phyloP scores from a whole-genome alignment of 1,140 invertebrate species.

The Gonioctena quinquepunctata region DNA sequence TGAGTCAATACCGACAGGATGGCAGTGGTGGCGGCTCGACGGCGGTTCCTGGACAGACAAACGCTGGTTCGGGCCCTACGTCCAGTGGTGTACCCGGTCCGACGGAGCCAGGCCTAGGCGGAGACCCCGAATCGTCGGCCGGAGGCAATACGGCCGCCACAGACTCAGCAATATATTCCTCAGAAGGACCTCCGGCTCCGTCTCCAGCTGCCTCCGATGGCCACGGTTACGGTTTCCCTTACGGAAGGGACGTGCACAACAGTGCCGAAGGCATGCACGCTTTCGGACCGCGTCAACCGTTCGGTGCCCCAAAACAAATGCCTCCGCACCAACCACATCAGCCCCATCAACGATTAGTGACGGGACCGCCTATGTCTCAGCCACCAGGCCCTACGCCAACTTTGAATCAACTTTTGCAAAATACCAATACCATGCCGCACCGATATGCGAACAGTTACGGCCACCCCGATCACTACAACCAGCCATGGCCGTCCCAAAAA shows the following conservation, averaged over 20 bases:
- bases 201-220: slow-evolving; percentile 38
- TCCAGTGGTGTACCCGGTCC: slow-evolving; percentile 30
- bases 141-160: slow-evolving; percentile 19
- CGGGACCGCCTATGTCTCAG: slow-evolving; percentile 71
- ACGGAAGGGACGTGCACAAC: slow-evolving; percentile 47
- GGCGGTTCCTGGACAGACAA: slow-evolving; percentile 27
- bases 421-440: slow-evolving; percentile 46
- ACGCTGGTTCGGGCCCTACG: slow-evolving; percentile 34
- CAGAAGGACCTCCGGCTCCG: slow-evolving; percentile 25
- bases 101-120: slow-evolving; percentile 21
- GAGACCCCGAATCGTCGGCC: slow-evolving; percentile 23
- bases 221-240: slow-evolving; percentile 47
- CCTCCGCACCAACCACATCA: slow-evolving; percentile 41
- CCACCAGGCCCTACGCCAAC: slow-evolving; percentile 88
- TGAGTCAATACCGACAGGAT: slow-evolving; percentile 56
- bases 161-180: slow-evolving; percentile 31
- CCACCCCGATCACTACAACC: slow-evolving; percentile 49
- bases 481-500: slow-evolving; percentile 50
- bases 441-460: slow-evolving; percentile 52
- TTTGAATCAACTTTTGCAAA: slow-evolving; percentile 75
- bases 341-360: slow-evolving; percentile 62
- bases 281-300: slow-evolving; percentile 50
- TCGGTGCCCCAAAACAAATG: slow-evolving; percentile 46
- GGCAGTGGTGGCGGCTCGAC: slow-evolving; percentile 41
- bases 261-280: slow-evolving; percentile 43